These are phyloP conservation scores for Hermaeophaga mercurialis DNA, from an alignment of 2,888 invertebrate genomes.

Conservation along the genomic window DNA sequence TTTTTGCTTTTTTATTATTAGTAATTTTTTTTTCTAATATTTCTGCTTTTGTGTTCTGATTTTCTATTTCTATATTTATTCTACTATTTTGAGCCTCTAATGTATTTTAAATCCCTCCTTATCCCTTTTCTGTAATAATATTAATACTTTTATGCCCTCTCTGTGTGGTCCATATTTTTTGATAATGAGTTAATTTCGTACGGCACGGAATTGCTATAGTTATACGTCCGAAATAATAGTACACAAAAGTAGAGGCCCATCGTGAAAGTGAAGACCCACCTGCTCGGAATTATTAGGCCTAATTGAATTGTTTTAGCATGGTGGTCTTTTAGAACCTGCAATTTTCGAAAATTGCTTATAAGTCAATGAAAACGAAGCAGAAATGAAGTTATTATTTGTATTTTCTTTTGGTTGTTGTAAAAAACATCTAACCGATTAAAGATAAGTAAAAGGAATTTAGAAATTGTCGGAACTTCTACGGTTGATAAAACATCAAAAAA, in stretches of 20 bases:
- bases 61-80: no score
- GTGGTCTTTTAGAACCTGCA: background rate
- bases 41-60: no score
- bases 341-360: background rate
- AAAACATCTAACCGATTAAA: no score
- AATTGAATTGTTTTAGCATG: constrained; percentile 1
- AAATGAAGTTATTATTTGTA: constrained; percentile 4
- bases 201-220: constrained; percentile 1
- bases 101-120: no score
- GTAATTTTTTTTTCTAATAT: no score
- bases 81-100: no score
- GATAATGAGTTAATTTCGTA: constrained; percentile 5
- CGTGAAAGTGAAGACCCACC: constrained; percentile 4
- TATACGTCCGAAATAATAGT: constrained; percentile 2
- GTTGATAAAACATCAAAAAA: no score
- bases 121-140: background rate
- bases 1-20: no score
- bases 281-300: constrained; percentile 2
- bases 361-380: background rate
- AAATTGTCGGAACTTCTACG: background rate
- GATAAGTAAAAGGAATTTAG: no score
- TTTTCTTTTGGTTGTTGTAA: no score
- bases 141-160: background rate
- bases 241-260: constrained; percentile 1
- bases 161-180: constrained; percentile 1